Percentiles rank a stretch among this genome's conserved stretches.
phyloP scores from a whole-genome alignment of 2,113 vertebrate genomes.

The Azemiops feae region DNA sequence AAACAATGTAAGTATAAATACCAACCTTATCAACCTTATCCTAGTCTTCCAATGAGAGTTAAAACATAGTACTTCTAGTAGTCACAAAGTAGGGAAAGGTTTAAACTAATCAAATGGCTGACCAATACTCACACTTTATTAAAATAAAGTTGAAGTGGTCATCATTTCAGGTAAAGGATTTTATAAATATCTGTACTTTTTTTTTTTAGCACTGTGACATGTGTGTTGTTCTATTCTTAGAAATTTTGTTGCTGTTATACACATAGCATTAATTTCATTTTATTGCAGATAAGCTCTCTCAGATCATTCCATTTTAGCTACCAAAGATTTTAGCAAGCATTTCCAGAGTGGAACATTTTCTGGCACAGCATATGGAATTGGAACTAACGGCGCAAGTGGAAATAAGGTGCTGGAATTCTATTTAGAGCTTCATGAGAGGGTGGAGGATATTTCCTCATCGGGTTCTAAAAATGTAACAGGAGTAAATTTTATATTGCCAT shows the following conservation, averaged over 20 bases:
- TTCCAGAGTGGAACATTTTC: constrained; percentile 61
- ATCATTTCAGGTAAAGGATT: not conserved
- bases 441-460: constrained; percentile 43
- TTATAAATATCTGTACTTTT: constrained; percentile 28
- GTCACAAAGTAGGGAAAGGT: not conserved
- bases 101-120: not conserved
- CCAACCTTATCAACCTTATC: not conserved
- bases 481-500: constrained; percentile 67
- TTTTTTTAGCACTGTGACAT: constrained; percentile 43
- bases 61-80: not conserved
- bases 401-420: constrained; percentile 69
- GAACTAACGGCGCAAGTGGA: constrained; percentile 67
- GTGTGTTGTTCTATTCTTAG: constrained; percentile 4
- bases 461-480: constrained; percentile 43
- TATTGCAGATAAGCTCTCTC: constrained; percentile 1
- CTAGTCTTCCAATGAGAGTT: not conserved
- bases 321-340: constrained; percentile 1
- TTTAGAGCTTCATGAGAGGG: constrained; percentile 63
- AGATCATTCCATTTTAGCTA: constrained; percentile 29
- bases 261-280: constrained; percentile 25
- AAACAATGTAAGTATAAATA: not conserved
- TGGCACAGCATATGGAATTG: constrained; percentile 63
- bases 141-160: constrained; percentile 15
- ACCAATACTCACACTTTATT: constrained; percentile 16
- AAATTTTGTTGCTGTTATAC: constrained; percentile 22